Percentiles rank a stretch among this genome's conserved stretches.
Conservation (phyloP, 1,140 invertebrate genomes). For the Archivesica marissinica region DNA sequence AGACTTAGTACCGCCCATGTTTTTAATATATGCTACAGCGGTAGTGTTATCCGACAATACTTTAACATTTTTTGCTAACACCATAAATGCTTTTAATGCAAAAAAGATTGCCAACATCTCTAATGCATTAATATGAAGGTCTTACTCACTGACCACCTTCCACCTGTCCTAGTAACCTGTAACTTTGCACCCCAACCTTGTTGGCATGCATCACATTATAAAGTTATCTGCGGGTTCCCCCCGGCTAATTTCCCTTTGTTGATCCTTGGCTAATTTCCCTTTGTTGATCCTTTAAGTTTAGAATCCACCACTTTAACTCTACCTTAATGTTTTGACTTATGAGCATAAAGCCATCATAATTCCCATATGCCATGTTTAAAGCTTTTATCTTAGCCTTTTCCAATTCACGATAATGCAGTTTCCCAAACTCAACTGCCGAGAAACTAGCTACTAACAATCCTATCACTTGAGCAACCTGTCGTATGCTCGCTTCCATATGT, state of each 20-base stretch:
- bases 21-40: background rate
- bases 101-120: no score
- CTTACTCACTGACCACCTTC: no score
- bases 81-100: no score
- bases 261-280: no score
- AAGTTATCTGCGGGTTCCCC: no score
- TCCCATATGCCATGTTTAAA: background rate
- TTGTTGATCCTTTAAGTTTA: no score
- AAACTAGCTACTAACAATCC: constrained; percentile 14
- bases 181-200: no score
- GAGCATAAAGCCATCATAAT: constrained; percentile 19
- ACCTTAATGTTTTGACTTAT: constrained; percentile 6
- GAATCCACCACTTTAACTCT: no score
- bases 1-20: background rate
- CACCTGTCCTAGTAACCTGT: no score
- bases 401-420: background rate
- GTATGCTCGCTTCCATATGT: background rate
- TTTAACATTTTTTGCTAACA: background rate
- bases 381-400: constrained; percentile 6
- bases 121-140: no score
- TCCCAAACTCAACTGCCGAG: constrained; percentile 43
- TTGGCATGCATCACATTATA: no score
- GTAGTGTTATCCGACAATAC: background rate
- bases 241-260: no score
- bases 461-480: constrained; percentile 18